Evolutionary conservation across 30 jellyfish, hydroid and myxozoan genomes (phyloP).

Genomic region (Aurelia aurita): DNA sequence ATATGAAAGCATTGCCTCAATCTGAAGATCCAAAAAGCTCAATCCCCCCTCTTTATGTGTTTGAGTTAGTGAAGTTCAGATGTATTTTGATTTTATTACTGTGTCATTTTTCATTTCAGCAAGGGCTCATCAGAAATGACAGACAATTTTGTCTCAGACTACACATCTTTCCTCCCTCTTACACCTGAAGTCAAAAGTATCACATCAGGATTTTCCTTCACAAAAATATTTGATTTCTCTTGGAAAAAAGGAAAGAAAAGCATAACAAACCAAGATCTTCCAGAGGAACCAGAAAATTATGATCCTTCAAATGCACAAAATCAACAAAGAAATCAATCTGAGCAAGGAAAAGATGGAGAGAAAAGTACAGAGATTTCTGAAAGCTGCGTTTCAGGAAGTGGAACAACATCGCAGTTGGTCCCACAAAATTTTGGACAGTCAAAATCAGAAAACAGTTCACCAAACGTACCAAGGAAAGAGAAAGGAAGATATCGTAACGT

Average conservation of each 20-base stretch:
- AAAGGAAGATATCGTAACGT: constrained; percentile 94
- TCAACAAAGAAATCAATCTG: constrained; percentile 25
- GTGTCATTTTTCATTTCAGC: not conserved
- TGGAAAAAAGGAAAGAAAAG: constrained; percentile 56
- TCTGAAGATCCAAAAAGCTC: no score
- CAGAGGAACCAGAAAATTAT: constrained; percentile 24
- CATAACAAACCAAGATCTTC: not conserved
- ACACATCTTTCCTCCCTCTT: constrained; percentile 92
- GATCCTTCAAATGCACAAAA: constrained; percentile 25
- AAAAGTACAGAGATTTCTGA: constrained; percentile 8
- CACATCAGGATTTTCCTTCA: constrained; percentile 81
- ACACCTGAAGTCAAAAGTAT: constrained; percentile 81
- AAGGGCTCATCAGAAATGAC: constrained; percentile 17
- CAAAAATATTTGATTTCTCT: constrained; percentile 73
- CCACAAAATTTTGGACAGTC: constrained; percentile 15
- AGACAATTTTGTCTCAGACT: constrained; percentile 42
- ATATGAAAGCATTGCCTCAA: no score
- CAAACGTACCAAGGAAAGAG: constrained; percentile 82
- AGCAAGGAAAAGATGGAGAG: constrained; percentile 27
- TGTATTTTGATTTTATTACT: no score
- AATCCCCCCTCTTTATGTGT: no score
- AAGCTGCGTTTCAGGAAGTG: not conserved
- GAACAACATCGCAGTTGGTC: not conserved
- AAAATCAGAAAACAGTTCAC: constrained; percentile 67
- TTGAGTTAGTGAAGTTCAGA: no score